These are phyloP conservation scores for Coelopa frigida DNA, from an alignment of 1,140 invertebrate genomes.

Conservation along the genomic window DNA sequence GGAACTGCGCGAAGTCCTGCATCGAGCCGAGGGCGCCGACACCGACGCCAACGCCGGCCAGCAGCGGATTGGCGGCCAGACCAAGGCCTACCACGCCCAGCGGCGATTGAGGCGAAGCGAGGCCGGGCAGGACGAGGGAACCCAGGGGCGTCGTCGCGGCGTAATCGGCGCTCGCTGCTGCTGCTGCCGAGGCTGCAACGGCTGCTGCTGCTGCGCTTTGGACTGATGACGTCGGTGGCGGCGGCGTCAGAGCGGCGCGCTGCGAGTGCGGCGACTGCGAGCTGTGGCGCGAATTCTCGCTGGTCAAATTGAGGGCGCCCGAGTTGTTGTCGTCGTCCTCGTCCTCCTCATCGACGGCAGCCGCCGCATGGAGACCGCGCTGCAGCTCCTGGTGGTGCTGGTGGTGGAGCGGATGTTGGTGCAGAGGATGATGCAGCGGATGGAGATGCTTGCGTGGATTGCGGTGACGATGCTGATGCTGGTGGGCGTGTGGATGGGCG, in stretches of 20 bases:
- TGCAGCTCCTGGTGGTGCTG: constrained; percentile 1
- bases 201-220: constrained; percentile 8
- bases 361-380: constrained; percentile 23
- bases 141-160: background rate
- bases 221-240: constrained; percentile 6
- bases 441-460: constrained; percentile 16
- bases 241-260: background rate
- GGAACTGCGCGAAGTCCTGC: constrained; percentile 37
- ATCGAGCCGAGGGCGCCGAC: constrained; percentile 20
- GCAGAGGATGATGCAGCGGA: constrained; percentile 21
- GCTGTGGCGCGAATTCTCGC: constrained; percentile 39
- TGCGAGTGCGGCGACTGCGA: constrained; percentile 33
- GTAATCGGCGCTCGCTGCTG: constrained; percentile 1
- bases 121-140: background rate
- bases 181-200: constrained; percentile 13
- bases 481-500: constrained; percentile 2
- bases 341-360: constrained; percentile 23
- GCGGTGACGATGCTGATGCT: background rate
- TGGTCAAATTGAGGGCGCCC: constrained; percentile 37
- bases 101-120: constrained; percentile 11
- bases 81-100: constrained; percentile 5
- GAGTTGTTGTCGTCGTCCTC: constrained; percentile 33
- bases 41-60: constrained; percentile 14
- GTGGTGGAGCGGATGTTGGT: constrained; percentile 2
- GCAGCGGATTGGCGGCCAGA: constrained; percentile 8